A percentile compares a stretch with the other conserved stretches of the same genome.
phyloP scores from a whole-genome alignment of 2,113 vertebrate genomes.

The Accipiter cooperii region DNA sequence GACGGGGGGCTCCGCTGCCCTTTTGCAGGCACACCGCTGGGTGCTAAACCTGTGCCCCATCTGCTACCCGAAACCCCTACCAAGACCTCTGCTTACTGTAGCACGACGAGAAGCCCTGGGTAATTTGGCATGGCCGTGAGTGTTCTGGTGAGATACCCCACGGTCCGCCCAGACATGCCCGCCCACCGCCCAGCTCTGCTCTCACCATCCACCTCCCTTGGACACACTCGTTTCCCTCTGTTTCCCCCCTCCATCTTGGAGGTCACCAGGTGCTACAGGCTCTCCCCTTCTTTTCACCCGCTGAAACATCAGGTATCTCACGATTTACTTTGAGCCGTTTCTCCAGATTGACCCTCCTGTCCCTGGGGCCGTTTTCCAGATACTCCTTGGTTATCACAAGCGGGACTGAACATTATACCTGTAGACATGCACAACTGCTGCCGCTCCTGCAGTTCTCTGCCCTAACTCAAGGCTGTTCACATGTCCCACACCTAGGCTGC shows the following conservation, averaged over 20 bases:
- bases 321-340: background rate
- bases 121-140: background rate
- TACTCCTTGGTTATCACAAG: background rate
- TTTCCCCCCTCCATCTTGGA: background rate
- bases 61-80: background rate
- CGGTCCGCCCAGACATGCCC: too few relatives aligned
- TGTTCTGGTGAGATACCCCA: fast-evolving
- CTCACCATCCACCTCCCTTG: background rate
- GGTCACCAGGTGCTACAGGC: background rate
- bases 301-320: background rate
- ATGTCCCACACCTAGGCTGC: background rate
- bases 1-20: background rate
- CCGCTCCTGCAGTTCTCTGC: background rate
- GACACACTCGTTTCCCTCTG: background rate
- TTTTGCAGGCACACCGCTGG: background rate
- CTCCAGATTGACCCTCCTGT: background rate
- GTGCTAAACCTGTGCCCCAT: background rate
- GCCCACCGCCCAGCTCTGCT: fast-evolving
- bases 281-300: background rate
- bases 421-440: fast-evolving
- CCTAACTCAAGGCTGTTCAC: background rate
- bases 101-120: background rate
- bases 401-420: background rate
- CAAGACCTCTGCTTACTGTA: background rate
- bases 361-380: background rate